Evolutionary conservation across 2,797 vertebrate genomes (phyloP), one percentile per base, ranked within the genome.

Genomic region (Graptemys geographica): DNA sequence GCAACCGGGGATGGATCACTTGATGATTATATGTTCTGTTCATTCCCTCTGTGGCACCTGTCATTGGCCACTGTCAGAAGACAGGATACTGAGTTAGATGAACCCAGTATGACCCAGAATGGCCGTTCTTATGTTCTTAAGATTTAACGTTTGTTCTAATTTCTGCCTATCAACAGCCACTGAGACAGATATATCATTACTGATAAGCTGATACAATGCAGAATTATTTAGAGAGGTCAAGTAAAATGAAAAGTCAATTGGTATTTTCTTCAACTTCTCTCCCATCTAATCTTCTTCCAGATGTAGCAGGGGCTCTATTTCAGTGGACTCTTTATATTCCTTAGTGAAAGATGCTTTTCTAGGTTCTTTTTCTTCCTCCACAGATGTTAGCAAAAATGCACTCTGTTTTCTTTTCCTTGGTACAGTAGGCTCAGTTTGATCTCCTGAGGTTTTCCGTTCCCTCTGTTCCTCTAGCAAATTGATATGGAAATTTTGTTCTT

Each of bases 401-500:
- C 44, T 33, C 74, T 91, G 25, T 81, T 95, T 88, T 53, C 19
- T 82, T 33, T 92, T 93, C 33, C 8, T 12, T 93, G 84, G 49
- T 91, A 96, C 89, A 91, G 47, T 79, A 86, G 92, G 79, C 65
- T 93, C 83, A 90, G 86, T 94, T 93, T 95, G 92, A 86, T 49
- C 10, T 94, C 88, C 74, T 23, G 51, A 87, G 80, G 52, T 93
- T 91, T 95, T 91, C 74, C 27, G 65, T 83, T 81, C 57, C 44
- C 78, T 92, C n/a, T 83, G 88, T 87, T 90, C 72, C 16, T 86
- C 92, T 86, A 80, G 79, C n/a, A 95, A 87, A 97, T 88, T 81
- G 44, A 96, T 79, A 93, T 69, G 90, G 92, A 96, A 94, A 94
- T 97, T 80, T 84, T 86, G 18, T 92, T 96, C 52, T 49, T 93